Evolutionary conservation across 2,113 vertebrate genomes (phyloP).

Genomic region (Meles meles): DNA sequence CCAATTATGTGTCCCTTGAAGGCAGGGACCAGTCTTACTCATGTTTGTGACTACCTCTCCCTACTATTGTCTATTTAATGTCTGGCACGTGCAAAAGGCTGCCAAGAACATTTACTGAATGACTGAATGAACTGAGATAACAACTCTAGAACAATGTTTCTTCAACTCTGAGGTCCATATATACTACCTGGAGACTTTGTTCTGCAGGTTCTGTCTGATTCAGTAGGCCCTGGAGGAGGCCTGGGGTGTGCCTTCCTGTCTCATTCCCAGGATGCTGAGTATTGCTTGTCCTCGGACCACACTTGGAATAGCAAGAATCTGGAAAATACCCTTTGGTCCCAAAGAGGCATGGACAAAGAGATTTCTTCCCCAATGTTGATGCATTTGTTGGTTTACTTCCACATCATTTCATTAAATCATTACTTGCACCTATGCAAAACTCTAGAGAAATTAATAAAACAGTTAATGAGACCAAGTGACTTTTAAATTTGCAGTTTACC

Average conservation of each 20-base stretch:
- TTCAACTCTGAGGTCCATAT: background rate
- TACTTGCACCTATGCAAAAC: background rate
- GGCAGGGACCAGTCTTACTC: background rate
- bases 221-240: background rate
- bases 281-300: background rate
- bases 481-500: slow-evolving; percentile 25
- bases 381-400: background rate
- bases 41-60: background rate
- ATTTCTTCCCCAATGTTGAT: background rate
- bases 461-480: background rate
- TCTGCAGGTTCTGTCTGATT: background rate
- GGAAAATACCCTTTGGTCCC: background rate
- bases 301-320: background rate
- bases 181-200: background rate
- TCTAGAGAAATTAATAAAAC: slow-evolving; percentile 31
- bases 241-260: background rate
- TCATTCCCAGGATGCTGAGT: background rate
- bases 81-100: background rate
- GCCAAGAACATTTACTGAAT: background rate
- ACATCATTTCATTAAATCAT: background rate
- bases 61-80: background rate
- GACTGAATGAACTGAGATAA: background rate
- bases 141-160: background rate
- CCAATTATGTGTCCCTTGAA: background rate
- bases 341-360: background rate